Conservation (phyloP, 1,140 invertebrate species). For the Euura saliciscinereae region DNA sequence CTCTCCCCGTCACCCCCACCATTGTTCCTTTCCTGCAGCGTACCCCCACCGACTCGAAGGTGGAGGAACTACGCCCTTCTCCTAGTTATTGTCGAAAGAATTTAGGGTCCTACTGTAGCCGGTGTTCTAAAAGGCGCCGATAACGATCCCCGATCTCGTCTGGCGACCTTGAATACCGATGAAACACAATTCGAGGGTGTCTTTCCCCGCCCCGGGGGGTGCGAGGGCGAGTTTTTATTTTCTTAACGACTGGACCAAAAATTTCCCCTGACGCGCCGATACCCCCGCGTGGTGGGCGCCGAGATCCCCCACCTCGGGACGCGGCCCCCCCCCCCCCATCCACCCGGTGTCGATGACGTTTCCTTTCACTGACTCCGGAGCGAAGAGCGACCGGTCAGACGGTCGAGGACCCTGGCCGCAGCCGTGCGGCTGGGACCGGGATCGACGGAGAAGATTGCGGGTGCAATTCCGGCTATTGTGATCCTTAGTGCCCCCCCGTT, state of each 20-base stretch:
- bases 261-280: too few relatives aligned
- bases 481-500: background rate
- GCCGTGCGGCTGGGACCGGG: background rate
- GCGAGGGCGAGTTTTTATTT: too few relatives aligned
- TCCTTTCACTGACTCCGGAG: constrained; percentile 24
- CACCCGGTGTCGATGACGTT: constrained; percentile 21
- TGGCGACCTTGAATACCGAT: too few relatives aligned
- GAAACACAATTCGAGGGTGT: too few relatives aligned
- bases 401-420: constrained; percentile 3
- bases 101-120: too few relatives aligned
- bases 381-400: background rate
- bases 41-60: constrained; percentile 5
- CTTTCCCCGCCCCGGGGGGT: too few relatives aligned
- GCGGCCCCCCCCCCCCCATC: background rate
- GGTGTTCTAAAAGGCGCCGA: too few relatives aligned
- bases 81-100: background rate
- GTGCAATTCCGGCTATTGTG: background rate
- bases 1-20: constrained; percentile 28
- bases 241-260: too few relatives aligned
- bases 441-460: background rate
- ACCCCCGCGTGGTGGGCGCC: too few relatives aligned
- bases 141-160: too few relatives aligned
- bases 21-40: constrained; percentile 14
- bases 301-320: background rate
- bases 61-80: too few relatives aligned